Conservation (phyloP, 2,113 vertebrate genomes). For the Odontophorus gujanensis region DNA sequence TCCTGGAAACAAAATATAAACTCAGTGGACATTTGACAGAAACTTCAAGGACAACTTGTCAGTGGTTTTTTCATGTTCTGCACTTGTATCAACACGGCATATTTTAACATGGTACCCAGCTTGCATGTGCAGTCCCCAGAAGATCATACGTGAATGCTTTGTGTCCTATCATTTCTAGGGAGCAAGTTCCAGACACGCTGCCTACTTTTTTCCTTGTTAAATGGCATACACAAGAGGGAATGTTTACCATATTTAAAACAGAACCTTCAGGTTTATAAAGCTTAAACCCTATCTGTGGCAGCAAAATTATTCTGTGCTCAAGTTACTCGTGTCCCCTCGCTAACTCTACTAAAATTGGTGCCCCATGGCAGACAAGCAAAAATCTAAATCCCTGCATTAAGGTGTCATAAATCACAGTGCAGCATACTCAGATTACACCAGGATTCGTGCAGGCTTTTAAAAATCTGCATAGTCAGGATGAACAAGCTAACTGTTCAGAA, state of each 20-base stretch:
- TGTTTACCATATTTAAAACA: conserved; percentile 23
- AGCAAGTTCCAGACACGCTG: background rate
- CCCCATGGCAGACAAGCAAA: conserved; percentile 69
- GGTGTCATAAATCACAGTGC: conserved; percentile 59
- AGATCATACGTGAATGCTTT: background rate
- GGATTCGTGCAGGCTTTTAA: conserved; percentile 48
- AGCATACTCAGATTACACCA: conserved; percentile 58
- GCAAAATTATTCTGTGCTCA: conserved; percentile 53
- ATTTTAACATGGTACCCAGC: background rate
- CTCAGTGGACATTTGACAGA: background rate
- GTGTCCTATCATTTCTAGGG: background rate
- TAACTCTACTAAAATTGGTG: conserved; percentile 73
- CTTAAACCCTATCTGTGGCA: conserved; percentile 15
- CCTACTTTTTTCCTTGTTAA: background rate
- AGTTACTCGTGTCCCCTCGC: background rate
- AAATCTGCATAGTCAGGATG: conserved; percentile 58
- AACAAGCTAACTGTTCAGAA: conserved; percentile 45
- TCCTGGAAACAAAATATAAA: background rate
- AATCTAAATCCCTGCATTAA: conserved; percentile 76
- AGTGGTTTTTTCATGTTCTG: background rate
- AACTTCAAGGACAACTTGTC: background rate
- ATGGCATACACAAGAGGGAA: background rate
- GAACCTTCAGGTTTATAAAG: conserved; percentile 22
- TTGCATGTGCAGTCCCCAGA: background rate
- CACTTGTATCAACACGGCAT: fast-evolving